Conservation (phyloP, 2,797 vertebrate species). For the Lacerta bilineata region DNA sequence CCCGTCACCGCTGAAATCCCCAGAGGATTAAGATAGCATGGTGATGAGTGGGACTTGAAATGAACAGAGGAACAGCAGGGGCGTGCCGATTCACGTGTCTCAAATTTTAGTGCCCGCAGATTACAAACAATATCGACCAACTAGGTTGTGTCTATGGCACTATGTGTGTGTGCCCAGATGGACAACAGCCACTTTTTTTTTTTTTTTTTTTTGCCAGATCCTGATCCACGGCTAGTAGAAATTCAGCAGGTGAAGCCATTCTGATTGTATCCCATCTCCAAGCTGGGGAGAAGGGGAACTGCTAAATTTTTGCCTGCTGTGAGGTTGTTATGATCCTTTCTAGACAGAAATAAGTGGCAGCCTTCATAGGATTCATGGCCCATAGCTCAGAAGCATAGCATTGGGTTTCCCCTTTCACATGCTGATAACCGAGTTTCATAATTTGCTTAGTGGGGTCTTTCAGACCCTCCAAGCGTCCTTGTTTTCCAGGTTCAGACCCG, state of each 20-base stretch:
- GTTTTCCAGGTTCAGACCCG: background rate
- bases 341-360: background rate
- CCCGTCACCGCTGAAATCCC: slow-evolving; percentile 1
- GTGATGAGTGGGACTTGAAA: slow-evolving; percentile 10
- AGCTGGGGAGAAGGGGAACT: background rate
- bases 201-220: background rate
- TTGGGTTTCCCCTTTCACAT: too few species aligned
- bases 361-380: background rate
- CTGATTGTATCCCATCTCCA: background rate
- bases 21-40: slow-evolving; percentile 18
- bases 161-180: background rate
- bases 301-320: background rate
- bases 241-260: background rate
- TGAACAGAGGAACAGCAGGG: slow-evolving; percentile 8
- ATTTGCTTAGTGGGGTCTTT: background rate
- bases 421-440: too few species aligned
- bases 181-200: background rate
- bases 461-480: background rate
- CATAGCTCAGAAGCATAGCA: background rate
- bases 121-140: background rate
- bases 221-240: background rate
- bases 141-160: background rate
- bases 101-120: background rate
- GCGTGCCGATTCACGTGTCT: background rate
- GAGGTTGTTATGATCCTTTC: background rate